phyloP scores from a whole-genome alignment of 2,888 invertebrate genomes.

The Lithophane ornitopus region DNA sequence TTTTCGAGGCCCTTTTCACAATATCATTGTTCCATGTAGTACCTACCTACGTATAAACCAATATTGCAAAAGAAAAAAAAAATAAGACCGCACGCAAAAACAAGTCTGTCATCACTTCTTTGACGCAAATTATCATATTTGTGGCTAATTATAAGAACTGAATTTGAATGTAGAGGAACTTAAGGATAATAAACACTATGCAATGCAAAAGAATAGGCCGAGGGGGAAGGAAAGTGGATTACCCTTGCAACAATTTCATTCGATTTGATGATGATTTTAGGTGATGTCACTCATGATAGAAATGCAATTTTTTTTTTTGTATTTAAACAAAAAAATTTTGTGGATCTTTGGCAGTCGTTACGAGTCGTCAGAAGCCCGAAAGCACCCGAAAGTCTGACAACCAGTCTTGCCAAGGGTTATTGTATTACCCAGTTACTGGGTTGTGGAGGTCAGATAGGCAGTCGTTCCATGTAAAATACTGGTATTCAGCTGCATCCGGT shows the following conservation, averaged over 20 bases:
- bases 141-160: not conserved
- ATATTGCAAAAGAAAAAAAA: not conserved
- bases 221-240: no score
- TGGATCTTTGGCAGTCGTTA: no score
- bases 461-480: no score
- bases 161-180: slow-evolving; percentile 20
- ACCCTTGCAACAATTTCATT: not conserved
- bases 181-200: not conserved
- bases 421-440: no score
- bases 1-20: not conserved
- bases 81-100: not conserved
- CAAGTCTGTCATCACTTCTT: slow-evolving; percentile 12
- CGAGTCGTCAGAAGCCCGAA: no score
- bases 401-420: no score
- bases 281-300: not conserved
- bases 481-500: no score
- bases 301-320: no score
- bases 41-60: not conserved
- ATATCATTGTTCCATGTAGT: not conserved
- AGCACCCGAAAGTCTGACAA: no score
- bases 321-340: no score
- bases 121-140: not conserved
- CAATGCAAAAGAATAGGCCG: no score
- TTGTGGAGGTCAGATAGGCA: no score
- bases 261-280: not conserved